Percentiles rank a stretch among this genome's conserved stretches.
Conservation (phyloP, 2,113 vertebrate genomes). For the Periophthalmodon schlosseri region DNA sequence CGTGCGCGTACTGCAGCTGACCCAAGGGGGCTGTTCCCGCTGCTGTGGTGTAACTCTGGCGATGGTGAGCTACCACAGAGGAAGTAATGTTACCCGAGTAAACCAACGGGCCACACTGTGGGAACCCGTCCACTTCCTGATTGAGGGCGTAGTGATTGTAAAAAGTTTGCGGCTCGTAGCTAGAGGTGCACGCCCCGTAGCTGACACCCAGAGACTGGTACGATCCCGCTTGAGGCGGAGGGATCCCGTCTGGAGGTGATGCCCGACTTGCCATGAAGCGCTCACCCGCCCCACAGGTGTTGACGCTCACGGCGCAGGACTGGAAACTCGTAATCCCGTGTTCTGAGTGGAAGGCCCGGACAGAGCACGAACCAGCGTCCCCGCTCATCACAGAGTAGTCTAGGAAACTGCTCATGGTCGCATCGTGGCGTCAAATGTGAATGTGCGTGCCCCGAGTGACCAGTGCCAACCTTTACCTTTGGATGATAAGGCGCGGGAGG, state of each 20-base stretch:
- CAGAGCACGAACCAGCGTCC: constrained; percentile 85
- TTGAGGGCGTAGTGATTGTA: constrained; percentile 89
- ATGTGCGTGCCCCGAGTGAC: constrained; percentile 77
- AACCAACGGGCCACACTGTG: constrained; percentile 86
- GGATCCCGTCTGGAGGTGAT: constrained; percentile 82
- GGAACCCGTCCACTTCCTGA: constrained; percentile 90
- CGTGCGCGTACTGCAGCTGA: constrained; percentile 85
- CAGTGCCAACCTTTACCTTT: constrained; percentile 91
- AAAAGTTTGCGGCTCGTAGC: constrained; percentile 88
- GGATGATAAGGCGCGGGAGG: constrained; percentile 69
- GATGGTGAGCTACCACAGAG: constrained; percentile 83
- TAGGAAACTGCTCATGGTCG: constrained; percentile 96
- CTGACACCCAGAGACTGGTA: constrained; percentile 90
- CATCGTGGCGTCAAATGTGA: constrained; percentile 70
- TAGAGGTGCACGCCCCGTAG: constrained; percentile 84
- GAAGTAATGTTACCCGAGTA: constrained; percentile 91
- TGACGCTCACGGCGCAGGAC: constrained; percentile 89
- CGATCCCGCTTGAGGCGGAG: constrained; percentile 80
- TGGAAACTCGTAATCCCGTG: constrained; percentile 97
- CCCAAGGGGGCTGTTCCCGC: constrained; percentile 80
- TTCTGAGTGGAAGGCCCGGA: constrained; percentile 88
- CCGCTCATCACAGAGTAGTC: constrained; percentile 90
- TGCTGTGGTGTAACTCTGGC: constrained; percentile 86
- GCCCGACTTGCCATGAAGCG: constrained; percentile 87
- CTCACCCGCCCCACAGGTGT: constrained; percentile 88